These are phyloP conservation scores for Muraenolepis orangiensis DNA, from an alignment of 2,797 vertebrate species.

Conservation along the genomic window DNA sequence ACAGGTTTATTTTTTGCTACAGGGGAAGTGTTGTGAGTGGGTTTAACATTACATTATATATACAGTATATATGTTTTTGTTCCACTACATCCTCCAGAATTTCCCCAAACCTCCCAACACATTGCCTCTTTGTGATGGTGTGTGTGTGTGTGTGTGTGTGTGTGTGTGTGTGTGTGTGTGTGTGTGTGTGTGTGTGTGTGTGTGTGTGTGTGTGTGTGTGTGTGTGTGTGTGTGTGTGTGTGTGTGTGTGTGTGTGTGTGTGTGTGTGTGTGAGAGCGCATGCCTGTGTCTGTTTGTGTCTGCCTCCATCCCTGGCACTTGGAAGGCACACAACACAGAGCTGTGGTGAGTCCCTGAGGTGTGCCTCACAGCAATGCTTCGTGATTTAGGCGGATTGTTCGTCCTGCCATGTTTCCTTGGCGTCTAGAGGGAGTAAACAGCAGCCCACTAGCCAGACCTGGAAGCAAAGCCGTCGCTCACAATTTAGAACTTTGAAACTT, in stretches of 20 bases:
- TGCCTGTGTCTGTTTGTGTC: background rate
- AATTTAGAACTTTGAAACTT: background rate
- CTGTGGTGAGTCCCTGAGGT: background rate
- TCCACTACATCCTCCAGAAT: background rate
- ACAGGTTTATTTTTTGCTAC: background rate
- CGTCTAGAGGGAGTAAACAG: background rate
- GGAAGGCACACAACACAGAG: background rate
- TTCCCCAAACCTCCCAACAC: background rate
- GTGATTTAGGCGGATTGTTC: background rate
- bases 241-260: background rate
- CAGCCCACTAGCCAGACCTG: background rate
- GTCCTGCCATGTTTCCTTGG: background rate
- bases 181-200: background rate
- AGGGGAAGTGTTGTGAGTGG: background rate
- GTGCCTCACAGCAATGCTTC: background rate
- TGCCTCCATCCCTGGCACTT: background rate
- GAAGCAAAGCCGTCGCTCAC: background rate
- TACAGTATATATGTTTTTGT: background rate
- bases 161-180: background rate
- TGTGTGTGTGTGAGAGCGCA: background rate
- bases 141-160: background rate
- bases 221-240: background rate
- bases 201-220: background rate
- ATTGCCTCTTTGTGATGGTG: background rate
- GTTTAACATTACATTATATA: background rate